Percentiles rank a stretch among this genome's conserved stretches.
These are phyloP conservation scores for Drosophila anomalata DNA, from an alignment of 2,888 invertebrate genomes.

Conservation along the genomic window DNA sequence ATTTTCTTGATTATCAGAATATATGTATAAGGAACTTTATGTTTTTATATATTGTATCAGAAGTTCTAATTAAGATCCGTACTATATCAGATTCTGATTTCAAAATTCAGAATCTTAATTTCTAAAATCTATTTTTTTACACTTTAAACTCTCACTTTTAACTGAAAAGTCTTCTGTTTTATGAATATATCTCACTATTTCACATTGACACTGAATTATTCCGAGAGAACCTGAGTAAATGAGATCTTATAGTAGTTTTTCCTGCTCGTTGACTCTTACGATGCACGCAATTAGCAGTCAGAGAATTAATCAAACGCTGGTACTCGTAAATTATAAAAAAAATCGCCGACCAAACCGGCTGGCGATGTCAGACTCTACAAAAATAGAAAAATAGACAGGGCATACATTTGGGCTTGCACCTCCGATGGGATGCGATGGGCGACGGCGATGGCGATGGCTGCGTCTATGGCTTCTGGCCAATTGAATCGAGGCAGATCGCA, in stretches of 20 bases:
- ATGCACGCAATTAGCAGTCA: conserved; percentile 34
- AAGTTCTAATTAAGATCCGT: no score
- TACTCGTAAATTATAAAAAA: conserved; percentile 50
- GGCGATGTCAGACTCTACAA: conserved; percentile 37
- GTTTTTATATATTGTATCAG: neutral
- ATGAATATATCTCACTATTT: neutral
- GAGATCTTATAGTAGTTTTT: conserved; percentile 16
- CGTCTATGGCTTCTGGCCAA: conserved; percentile 47
- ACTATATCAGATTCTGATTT: no score
- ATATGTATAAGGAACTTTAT: no score
- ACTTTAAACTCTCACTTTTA: neutral
- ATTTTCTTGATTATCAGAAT: neutral
- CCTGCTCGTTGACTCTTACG: conserved; percentile 20
- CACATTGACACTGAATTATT: conserved; percentile 2
- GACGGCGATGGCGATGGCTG: conserved; percentile 39
- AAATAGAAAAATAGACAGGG: conserved; percentile 62
- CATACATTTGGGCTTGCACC: conserved; percentile 42
- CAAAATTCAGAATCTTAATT: no score
- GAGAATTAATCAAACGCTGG: conserved; percentile 61
- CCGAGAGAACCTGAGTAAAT: conserved; percentile 11
- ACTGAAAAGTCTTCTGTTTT: neutral
- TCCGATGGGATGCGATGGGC: conserved; percentile 34
- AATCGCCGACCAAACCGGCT: conserved; percentile 38
- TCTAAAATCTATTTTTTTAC: no score
- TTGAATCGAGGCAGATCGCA: conserved; percentile 39